phyloP scores from a whole-genome alignment of 2,797 vertebrate genomes.

The Silurus aristotelis region DNA sequence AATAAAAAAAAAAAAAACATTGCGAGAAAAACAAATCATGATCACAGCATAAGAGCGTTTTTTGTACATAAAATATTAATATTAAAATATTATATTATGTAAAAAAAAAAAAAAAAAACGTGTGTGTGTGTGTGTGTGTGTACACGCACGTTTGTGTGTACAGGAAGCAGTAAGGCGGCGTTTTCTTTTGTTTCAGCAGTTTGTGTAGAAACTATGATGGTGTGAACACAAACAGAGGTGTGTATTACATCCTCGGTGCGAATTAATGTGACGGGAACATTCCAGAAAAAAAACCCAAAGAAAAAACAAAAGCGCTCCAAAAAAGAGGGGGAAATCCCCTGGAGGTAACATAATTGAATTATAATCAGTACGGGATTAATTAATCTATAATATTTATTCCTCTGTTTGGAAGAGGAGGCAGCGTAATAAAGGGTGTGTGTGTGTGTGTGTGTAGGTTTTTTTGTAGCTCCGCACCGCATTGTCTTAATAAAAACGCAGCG shows the following conservation, averaged over 20 bases:
- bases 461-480: slow-evolving; percentile 82
- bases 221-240: slow-evolving; percentile 58
- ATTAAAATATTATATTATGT: too few relatives aligned
- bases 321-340: slow-evolving; percentile 63
- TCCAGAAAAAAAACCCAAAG: slow-evolving; percentile 22
- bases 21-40: too few relatives aligned
- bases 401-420: slow-evolving; percentile 86
- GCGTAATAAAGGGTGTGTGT: slow-evolving; percentile 85
- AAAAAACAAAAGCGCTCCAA: slow-evolving; percentile 56
- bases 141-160: neutral
- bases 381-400: slow-evolving; percentile 99
- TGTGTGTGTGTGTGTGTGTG: slow-evolving; percentile 9
- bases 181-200: neutral
- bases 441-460: slow-evolving; percentile 65
- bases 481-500: slow-evolving; percentile 86
- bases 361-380: slow-evolving; percentile 97
- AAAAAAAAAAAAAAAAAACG: neutral
- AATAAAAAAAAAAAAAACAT: neutral
- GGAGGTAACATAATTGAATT: slow-evolving; percentile 96
- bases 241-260: slow-evolving; percentile 66
- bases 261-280: slow-evolving; percentile 73
- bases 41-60: neutral
- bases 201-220: slow-evolving; percentile 38
- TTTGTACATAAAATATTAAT: neutral
- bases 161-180: neutral